Base-by-base conservation (phyloP, 2,888 invertebrate genomes). In the Plusia festucae region DNA sequence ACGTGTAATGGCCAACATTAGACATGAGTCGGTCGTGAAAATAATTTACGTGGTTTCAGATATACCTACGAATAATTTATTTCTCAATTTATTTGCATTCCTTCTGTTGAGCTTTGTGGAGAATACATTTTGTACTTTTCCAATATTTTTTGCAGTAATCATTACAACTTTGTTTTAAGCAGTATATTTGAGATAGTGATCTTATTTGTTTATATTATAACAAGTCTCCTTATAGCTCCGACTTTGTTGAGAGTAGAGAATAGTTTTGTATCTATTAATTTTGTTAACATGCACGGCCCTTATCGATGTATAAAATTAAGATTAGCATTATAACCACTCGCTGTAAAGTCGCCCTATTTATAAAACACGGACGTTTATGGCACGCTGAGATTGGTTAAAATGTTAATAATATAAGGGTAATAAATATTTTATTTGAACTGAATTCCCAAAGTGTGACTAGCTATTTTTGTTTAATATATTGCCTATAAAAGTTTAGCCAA, bases 191-290 rank as follows among this genome's bases (percentile, higher is more conserved):
- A 66, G 54, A 67, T 71, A 64, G 70, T 70, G 68, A 57, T 69
- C 61, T 56, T 61, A 58, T 70, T 73, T 76, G 71, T 68, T 74
- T 69, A 69, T 73, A 64, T 60, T 68, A 30, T 62, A 60, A 56
- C 61, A 72, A 69, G 79, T 86, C 83, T 88, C 81, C 82, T 64
- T 77, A 82, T 82, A 84, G 85, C 83, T 85, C 81, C 79, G 80
- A 74, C 72, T 84, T 86, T 87, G 86, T 86, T 88, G 86, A 85
- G 83, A 85, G 87, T 88, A 85, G 75, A 85, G 83, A 83, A 85
- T 83, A 78, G 70, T 73, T 82, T 76, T 69, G 56, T 67, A 64
- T 62, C 40, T 61, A 76, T 63, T 70, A 44, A 70, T 61, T 62
- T 68, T 53, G 62, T 65, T 73, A 22, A 70, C 61, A 65, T 68